phyloP scores from a whole-genome alignment of 2,113 vertebrate genomes.

The Tragelaphus scriptus region DNA sequence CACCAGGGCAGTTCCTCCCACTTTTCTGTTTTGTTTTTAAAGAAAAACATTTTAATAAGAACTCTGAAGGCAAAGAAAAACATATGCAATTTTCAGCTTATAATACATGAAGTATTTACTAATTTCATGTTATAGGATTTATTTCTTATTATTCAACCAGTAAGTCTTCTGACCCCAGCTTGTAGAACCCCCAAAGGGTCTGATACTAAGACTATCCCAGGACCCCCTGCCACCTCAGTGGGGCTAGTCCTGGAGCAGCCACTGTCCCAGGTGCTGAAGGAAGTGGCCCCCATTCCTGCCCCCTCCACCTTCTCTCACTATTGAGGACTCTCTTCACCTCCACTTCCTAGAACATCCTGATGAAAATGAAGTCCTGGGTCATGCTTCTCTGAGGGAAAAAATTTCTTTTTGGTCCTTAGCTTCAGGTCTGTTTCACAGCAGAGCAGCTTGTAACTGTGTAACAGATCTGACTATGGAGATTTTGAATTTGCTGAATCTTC shows the following conservation, averaged over 20 bases:
- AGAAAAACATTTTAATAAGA: neutral
- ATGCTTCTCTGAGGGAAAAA: neutral
- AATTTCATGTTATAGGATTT: neutral
- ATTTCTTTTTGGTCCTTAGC: neutral
- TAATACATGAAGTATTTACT: neutral
- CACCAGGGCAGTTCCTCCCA: neutral
- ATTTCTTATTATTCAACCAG: neutral
- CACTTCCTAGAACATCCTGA: neutral
- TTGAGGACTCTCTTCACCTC: neutral
- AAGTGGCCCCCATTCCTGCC: neutral
- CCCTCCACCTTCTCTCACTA: neutral
- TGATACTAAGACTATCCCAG: neutral
- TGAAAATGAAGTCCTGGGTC: neutral
- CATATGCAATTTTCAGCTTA: neutral
- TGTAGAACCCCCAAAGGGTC: neutral
- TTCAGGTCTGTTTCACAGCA: neutral
- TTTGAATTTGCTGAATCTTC: neutral
- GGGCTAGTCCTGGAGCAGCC: too few relatives aligned
- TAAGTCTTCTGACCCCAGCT: neutral
- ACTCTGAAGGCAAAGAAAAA: neutral
- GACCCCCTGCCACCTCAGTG: rapidly evolving
- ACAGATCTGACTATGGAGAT: neutral
- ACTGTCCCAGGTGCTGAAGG: neutral
- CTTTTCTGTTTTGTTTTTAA: neutral
- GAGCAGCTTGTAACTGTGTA: neutral